Evolutionary conservation across 2,888 invertebrate genomes (phyloP).

Genomic region (Phyto melanocephala): DNA sequence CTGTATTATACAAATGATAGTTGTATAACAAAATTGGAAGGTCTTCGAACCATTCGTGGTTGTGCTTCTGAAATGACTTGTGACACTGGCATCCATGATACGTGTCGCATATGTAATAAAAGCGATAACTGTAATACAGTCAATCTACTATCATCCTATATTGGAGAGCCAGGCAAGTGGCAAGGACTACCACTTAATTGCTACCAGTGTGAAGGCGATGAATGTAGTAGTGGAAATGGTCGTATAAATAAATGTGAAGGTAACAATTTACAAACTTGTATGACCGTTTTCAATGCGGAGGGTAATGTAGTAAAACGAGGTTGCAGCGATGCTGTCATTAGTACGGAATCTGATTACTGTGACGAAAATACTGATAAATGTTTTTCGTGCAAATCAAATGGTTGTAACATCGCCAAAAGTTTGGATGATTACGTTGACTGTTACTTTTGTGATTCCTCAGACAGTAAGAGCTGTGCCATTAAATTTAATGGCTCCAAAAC

Average conservation of each 20-base stretch:
- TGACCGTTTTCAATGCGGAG: conserved; percentile 70
- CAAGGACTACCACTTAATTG: conserved; percentile 74
- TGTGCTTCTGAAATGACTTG: conserved; percentile 72
- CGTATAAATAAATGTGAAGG: conserved; percentile 66
- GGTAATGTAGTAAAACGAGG: conserved; percentile 72
- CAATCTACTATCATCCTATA: conserved; percentile 67
- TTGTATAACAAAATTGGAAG: conserved; percentile 70
- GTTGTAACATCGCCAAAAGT: conserved; percentile 71
- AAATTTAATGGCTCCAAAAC: conserved; percentile 51
- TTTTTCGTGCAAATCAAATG: conserved; percentile 73
- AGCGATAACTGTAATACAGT: conserved; percentile 70
- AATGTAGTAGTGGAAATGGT: conserved; percentile 64
- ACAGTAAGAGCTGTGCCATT: conserved; percentile 64
- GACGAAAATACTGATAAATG: conserved; percentile 69
- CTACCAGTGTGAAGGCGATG: conserved; percentile 67
- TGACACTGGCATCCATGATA: conserved; percentile 64
- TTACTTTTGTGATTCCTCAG: conserved; percentile 72
- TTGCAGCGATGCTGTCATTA: conserved; percentile 70
- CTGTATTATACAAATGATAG: conserved; percentile 68
- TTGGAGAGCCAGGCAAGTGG: conserved; percentile 75
- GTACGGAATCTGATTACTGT: conserved; percentile 68
- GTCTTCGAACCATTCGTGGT: conserved; percentile 71
- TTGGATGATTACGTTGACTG: conserved; percentile 70
- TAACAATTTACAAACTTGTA: conserved; percentile 73
- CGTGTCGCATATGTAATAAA: conserved; percentile 70